Conservation (phyloP, 2,888 invertebrate species). For the Esperia sulphurella region DNA sequence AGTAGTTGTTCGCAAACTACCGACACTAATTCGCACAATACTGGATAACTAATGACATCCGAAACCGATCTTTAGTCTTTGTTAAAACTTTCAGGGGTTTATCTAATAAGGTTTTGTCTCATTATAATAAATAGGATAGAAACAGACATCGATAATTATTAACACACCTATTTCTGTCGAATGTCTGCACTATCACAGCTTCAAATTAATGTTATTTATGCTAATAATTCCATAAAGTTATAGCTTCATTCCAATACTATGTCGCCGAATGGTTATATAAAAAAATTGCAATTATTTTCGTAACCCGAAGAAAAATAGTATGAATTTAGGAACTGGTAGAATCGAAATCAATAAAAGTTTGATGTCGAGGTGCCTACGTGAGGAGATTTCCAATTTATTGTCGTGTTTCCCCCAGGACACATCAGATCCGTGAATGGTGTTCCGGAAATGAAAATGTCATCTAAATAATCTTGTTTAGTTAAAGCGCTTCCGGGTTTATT, state of each 20-base stretch:
- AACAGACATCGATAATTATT: too few relatives aligned
- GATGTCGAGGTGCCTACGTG: constrained; percentile 16
- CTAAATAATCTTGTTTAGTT: constrained; percentile 3
- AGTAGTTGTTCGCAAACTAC: constrained; percentile 22
- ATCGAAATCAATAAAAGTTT: constrained; percentile 21
- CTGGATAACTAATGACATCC: not conserved
- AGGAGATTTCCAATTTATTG: constrained; percentile 14
- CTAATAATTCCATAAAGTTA: too few relatives aligned
- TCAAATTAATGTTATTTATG: too few relatives aligned
- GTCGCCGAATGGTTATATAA: too few relatives aligned
- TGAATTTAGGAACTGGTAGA: constrained; percentile 9
- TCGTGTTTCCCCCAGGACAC: constrained; percentile 12
- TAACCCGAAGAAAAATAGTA: not conserved
- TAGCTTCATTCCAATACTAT: too few relatives aligned
- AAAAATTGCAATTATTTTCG: not conserved
- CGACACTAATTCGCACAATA: constrained; percentile 27
- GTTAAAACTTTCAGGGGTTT: too few relatives aligned
- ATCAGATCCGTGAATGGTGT: constrained; percentile 8
- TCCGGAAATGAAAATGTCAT: constrained; percentile 14
- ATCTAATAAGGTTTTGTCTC: too few relatives aligned
- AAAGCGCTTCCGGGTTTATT: not conserved
- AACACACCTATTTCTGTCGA: too few relatives aligned
- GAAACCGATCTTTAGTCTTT: too few relatives aligned
- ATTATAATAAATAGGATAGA: too few relatives aligned
- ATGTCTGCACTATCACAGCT: too few relatives aligned